phyloP scores from a whole-genome alignment of 2,888 invertebrate species.

The Acanthopleura granulata region DNA sequence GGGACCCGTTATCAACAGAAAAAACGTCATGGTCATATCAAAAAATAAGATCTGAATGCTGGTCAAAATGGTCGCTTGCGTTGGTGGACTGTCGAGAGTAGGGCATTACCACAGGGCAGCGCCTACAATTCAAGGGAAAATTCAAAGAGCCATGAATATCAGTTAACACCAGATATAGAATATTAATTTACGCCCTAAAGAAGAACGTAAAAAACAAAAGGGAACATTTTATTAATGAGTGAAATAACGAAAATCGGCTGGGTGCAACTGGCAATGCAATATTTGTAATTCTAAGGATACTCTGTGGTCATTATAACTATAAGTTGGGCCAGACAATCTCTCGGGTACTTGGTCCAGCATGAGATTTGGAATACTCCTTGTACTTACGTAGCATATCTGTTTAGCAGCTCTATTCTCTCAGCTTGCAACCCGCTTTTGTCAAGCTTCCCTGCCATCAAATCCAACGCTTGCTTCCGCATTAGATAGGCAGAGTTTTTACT shows the following conservation, averaged over 20 bases:
- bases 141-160: neutral
- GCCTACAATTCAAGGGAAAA: neutral
- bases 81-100: conserved; percentile 2
- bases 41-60: neutral
- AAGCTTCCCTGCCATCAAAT: conserved; percentile 35
- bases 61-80: neutral
- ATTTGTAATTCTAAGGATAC: too few relatives aligned
- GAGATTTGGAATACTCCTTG: too few relatives aligned
- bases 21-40: neutral
- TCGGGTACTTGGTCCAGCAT: too few relatives aligned
- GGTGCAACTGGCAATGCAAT: too few relatives aligned
- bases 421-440: conserved; percentile 15
- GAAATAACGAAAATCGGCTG: too few relatives aligned
- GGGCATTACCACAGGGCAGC: neutral
- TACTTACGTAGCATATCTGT: conserved; percentile 33
- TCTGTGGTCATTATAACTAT: too few relatives aligned
- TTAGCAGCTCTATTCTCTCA: conserved; percentile 36
- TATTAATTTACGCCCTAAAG: too few relatives aligned
- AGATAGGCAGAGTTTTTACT: conserved; percentile 50
- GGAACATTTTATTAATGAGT: too few relatives aligned
- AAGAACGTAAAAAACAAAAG: too few relatives aligned
- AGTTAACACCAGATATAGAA: neutral
- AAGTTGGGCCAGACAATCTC: too few relatives aligned
- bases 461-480: conserved; percentile 45
- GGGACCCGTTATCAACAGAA: too few relatives aligned